A percentile compares a stretch with the other conserved stretches of the same genome.
phyloP scores from a whole-genome alignment of 2,797 vertebrate genomes.

The Discoglossus pictus region DNA sequence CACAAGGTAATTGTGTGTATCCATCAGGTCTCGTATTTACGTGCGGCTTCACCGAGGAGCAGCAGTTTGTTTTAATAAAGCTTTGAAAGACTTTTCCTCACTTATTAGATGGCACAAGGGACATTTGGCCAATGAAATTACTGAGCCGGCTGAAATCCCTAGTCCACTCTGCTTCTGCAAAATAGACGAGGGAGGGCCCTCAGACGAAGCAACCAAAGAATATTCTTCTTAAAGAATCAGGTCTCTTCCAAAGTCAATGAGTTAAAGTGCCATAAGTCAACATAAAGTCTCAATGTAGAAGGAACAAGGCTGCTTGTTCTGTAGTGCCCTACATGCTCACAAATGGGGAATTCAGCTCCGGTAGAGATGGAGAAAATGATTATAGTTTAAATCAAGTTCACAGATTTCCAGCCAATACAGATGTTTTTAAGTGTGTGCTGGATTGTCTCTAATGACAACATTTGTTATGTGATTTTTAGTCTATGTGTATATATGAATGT shows the following conservation, averaged over 20 bases:
- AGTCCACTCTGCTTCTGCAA: conserved; percentile 1
- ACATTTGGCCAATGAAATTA: conserved; percentile 34
- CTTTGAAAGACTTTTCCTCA: conserved; percentile 42
- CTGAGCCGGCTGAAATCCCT: conserved; percentile 13
- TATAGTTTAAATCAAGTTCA: background rate
- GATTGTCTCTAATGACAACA: too few relatives aligned
- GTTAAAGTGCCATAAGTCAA: conserved; percentile 37
- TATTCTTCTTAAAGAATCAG: conserved; percentile 30
- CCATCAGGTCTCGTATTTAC: conserved; percentile 29
- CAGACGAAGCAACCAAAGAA: conserved; percentile 38
- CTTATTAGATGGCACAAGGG: conserved; percentile 44
- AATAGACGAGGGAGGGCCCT: conserved; percentile 33
- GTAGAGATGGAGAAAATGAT: conserved; percentile 5
- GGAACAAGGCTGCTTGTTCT: conserved; percentile 6
- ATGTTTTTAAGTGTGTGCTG: too few relatives aligned
- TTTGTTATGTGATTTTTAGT: too few relatives aligned
- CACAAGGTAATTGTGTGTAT: conserved; percentile 37
- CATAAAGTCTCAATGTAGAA: conserved; percentile 25
- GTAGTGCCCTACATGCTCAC: background rate
- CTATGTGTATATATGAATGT: too few relatives aligned
- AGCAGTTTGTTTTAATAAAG: conserved; percentile 48
- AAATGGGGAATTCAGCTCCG: background rate
- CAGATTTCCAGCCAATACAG: too few relatives aligned
- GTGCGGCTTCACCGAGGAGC: conserved; percentile 12
- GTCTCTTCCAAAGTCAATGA: conserved; percentile 48